phyloP scores from a whole-genome alignment of 2,113 vertebrate genomes.

The Poecile atricapillus region DNA sequence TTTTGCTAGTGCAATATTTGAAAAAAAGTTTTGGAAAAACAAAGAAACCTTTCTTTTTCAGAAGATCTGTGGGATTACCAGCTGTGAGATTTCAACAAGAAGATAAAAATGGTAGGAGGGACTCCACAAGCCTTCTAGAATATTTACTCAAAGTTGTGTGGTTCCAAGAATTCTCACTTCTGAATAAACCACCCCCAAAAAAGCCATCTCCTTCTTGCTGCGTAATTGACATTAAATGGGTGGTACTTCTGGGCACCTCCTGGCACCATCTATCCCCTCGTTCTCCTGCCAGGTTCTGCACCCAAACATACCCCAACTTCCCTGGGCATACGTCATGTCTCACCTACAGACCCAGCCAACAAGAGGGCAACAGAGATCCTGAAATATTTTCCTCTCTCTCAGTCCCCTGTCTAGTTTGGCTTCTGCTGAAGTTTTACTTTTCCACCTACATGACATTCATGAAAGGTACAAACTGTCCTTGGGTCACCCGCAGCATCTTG shows the following conservation, averaged over 20 bases:
- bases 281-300: background rate
- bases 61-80: background rate
- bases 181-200: background rate
- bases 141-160: background rate
- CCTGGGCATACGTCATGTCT: rapidly evolving
- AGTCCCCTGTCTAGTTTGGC: background rate
- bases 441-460: background rate
- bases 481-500: background rate
- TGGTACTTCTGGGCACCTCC: background rate
- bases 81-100: background rate
- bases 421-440: background rate
- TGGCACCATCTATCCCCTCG: background rate
- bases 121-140: background rate
- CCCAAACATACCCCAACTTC: background rate
- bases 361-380: background rate
- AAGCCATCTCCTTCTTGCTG: background rate
- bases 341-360: background rate
- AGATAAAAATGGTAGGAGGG: background rate
- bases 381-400: background rate
- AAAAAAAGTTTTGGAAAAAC: background rate
- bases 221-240: background rate
- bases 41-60: background rate
- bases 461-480: background rate
- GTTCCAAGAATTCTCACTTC: background rate
- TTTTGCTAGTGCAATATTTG: background rate